Evolutionary conservation across 2,113 vertebrate genomes (phyloP).

Genomic region (Paratilapia polleni): DNA sequence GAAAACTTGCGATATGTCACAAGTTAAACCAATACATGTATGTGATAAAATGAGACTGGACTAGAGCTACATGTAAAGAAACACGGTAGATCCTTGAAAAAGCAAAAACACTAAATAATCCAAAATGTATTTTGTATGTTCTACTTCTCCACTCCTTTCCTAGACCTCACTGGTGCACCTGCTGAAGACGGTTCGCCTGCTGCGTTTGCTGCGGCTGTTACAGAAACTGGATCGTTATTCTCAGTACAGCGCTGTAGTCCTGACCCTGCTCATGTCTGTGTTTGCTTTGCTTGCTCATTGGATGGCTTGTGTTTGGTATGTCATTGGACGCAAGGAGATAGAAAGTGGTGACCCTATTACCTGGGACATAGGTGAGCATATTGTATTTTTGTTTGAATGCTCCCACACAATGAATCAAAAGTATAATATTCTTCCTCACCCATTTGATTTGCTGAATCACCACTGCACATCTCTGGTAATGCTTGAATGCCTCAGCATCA

Average conservation of each 20-base stretch:
- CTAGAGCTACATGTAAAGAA: too few species aligned
- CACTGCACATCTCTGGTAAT: neutral
- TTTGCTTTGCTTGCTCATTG: slow-evolving; percentile 92
- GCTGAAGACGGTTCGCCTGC: slow-evolving; percentile 88
- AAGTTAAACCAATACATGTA: neutral
- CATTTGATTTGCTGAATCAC: neutral
- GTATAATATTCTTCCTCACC: neutral
- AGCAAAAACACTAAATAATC: neutral
- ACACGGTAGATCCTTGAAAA: neutral
- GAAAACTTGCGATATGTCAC: too few species aligned
- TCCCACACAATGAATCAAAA: neutral
- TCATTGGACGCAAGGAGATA: slow-evolving; percentile 88
- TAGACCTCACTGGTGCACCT: slow-evolving; percentile 86
- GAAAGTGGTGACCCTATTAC: slow-evolving; percentile 88
- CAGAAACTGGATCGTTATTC: slow-evolving; percentile 93
- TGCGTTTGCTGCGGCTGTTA: slow-evolving; percentile 87
- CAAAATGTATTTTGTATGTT: neutral
- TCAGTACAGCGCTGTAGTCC: slow-evolving; percentile 92
- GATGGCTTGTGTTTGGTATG: slow-evolving; percentile 93
- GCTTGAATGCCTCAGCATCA: slow-evolving; percentile 20
- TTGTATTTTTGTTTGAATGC: neutral
- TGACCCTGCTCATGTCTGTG: slow-evolving; percentile 91
- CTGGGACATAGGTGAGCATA: slow-evolving; percentile 93
- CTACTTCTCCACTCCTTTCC: neutral
- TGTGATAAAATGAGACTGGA: neutral